Percentiles rank a stretch among this genome's conserved stretches.
These are phyloP conservation scores for Agrotis segetum DNA, from an alignment of 2,888 invertebrate genomes.

Conservation along the genomic window DNA sequence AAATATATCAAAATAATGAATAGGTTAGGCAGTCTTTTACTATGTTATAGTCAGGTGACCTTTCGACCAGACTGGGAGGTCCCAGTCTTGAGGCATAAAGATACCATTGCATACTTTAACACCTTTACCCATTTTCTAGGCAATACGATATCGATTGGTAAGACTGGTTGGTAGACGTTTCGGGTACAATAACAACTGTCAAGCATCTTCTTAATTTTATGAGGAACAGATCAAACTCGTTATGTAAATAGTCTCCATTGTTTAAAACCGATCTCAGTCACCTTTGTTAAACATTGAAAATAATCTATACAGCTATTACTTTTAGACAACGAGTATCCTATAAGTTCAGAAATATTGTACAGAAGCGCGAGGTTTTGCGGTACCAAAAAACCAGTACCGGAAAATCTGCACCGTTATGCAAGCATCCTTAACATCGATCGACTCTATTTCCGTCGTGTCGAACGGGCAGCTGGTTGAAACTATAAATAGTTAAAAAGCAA, in stretches of 20 bases:
- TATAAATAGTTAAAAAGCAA: conserved; percentile 43
- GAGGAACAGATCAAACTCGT: too few relatives aligned
- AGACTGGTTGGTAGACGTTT: background rate
- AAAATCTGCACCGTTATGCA: background rate
- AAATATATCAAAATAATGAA: too few relatives aligned
- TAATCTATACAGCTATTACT: background rate
- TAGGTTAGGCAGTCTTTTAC: too few relatives aligned
- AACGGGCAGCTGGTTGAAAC: conserved; percentile 6
- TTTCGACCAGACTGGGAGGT: too few relatives aligned
- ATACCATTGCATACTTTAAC: too few relatives aligned
- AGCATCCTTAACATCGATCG: conserved; percentile 30
- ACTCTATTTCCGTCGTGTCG: conserved; percentile 31
- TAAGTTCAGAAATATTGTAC: background rate
- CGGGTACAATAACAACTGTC: too few relatives aligned
- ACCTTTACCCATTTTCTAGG: background rate
- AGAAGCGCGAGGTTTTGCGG: background rate
- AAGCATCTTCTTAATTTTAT: too few relatives aligned
- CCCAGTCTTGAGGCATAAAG: too few relatives aligned
- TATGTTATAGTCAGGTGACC: too few relatives aligned
- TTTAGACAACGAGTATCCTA: background rate
- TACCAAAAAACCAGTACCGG: background rate
- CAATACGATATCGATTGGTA: background rate
- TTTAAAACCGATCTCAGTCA: too few relatives aligned
- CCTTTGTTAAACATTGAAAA: background rate
- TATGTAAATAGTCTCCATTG: too few relatives aligned